Base-by-base conservation (phyloP, 2,797 vertebrate genomes). In the Premnoplex brunnescens region DNA sequence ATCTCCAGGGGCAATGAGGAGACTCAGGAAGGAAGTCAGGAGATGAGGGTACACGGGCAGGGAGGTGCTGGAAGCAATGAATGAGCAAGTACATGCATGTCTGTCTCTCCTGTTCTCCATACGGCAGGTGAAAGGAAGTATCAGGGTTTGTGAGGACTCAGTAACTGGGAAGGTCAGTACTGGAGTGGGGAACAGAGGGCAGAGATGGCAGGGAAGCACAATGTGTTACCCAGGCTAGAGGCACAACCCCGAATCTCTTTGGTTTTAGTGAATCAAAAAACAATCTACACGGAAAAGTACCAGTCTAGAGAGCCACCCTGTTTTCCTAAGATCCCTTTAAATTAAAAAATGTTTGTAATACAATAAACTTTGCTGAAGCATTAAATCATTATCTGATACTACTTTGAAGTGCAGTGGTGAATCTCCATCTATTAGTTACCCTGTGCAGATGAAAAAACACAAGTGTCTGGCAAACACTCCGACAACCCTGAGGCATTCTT, bases 71-170 rank as follows among this genome's bases (percentile, higher is more conserved):
- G 51, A 52, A 88, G 58, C 13, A 49, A 14, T 1, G 52, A 93
- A 76, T 4, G 1, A 69, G 24, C 64, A 43, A 71, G 60, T 0
- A 2, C 1, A 2, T 23, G 44, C 46, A 24, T 4, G 48, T 41
- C 46, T 44, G 37, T 17, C 48, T 37, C 54, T 36, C n/a, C 55
- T 55, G 51, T 10, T 58, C 51, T 44, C 46, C 32, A 66, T 5
- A 8, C 1, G 1, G 22, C 3, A 74, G 23, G 55, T 18, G 20
- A 55, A 82, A 72, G 26, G 74, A 90, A 91, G 19, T 7, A 34
- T 0, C 1, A 1, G 8, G 15, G n/a, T 63, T 84, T 83, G 58
- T 59, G 72, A 12, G 26, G 43, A 91, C 48, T 27, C 56, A 44
- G 8, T 46, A 37, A 37, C 27, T 51, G 58, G 46, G 54, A 75